A percentile compares a stretch with the other conserved stretches of the same genome.
These are phyloP conservation scores for Valencia hispanica DNA, from an alignment of 2,797 vertebrate genomes.

Conservation along the genomic window DNA sequence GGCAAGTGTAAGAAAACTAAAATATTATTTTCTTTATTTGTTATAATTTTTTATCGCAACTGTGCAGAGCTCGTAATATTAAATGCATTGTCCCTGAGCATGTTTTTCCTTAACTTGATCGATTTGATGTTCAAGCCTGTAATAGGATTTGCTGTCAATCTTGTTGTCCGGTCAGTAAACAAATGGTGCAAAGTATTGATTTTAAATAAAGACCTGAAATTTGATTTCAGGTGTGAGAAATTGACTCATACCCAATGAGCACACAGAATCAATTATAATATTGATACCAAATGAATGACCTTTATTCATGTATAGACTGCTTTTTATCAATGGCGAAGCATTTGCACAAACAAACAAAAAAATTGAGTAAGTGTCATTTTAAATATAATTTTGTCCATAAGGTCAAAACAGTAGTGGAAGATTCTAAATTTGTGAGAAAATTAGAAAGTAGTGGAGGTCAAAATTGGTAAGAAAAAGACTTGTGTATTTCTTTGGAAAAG, in stretches of 20 bases:
- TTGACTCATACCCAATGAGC: slow-evolving; percentile 32
- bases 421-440: neutral
- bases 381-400: neutral
- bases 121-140: slow-evolving; percentile 61
- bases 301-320: slow-evolving; percentile 17
- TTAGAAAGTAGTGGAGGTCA: neutral
- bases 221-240: slow-evolving; percentile 64
- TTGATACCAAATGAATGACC: slow-evolving; percentile 5
- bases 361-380: neutral
- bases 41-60: slow-evolving; percentile 5
- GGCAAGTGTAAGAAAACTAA: neutral
- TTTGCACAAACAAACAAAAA: slow-evolving; percentile 13
- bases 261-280: slow-evolving; percentile 26
- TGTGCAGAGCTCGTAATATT: slow-evolving; percentile 6
- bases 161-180: slow-evolving; percentile 53
- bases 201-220: slow-evolving; percentile 68
- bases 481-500: neutral
- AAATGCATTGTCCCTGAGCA: slow-evolving; percentile 34
- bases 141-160: slow-evolving; percentile 75
- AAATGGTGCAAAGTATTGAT: slow-evolving; percentile 73
- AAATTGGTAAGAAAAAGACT: neutral
- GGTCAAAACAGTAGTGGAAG: slow-evolving; percentile 7
- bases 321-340: slow-evolving; percentile 23
- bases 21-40: neutral
- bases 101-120: slow-evolving; percentile 62